Evolutionary conservation across 2,113 vertebrate species (phyloP).

Genomic region (Atrichornis clamosus): DNA sequence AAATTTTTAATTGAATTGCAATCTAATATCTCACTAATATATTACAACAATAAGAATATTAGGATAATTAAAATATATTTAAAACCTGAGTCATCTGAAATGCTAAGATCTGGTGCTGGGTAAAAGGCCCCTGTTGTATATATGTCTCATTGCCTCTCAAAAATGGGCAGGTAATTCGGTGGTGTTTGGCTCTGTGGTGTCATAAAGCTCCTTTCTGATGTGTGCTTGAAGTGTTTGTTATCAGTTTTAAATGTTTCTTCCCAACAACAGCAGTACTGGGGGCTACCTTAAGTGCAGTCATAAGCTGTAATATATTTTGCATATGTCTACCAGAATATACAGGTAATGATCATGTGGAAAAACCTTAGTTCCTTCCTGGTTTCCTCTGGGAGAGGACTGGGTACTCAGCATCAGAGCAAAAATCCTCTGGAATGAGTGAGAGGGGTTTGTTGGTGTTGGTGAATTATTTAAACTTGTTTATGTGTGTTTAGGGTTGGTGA

Average conservation of each 20-base stretch:
- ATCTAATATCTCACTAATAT: constrained; percentile 58
- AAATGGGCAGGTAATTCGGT: background rate
- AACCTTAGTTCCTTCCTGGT: background rate
- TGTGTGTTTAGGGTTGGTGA: background rate
- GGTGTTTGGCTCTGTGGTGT: background rate
- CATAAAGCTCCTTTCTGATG: background rate
- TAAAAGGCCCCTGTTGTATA: background rate
- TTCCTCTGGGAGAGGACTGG: background rate
- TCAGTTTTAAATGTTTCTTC: background rate
- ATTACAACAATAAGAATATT: constrained; percentile 69
- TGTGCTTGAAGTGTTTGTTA: background rate
- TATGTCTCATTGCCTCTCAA: background rate
- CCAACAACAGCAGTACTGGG: background rate
- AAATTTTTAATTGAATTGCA: constrained; percentile 70
- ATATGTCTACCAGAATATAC: background rate
- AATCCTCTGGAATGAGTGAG: background rate
- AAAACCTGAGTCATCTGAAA: constrained; percentile 48
- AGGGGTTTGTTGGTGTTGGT: background rate
- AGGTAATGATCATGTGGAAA: background rate
- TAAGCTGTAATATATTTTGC: background rate
- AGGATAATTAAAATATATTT: constrained; percentile 68
- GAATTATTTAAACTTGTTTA: background rate
- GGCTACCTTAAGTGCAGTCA: background rate
- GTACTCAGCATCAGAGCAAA: background rate
- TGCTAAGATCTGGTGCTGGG: constrained; percentile 11